Evolutionary conservation across 2,888 invertebrate genomes (phyloP).

Genomic region (Malacosoma neustria): DNA sequence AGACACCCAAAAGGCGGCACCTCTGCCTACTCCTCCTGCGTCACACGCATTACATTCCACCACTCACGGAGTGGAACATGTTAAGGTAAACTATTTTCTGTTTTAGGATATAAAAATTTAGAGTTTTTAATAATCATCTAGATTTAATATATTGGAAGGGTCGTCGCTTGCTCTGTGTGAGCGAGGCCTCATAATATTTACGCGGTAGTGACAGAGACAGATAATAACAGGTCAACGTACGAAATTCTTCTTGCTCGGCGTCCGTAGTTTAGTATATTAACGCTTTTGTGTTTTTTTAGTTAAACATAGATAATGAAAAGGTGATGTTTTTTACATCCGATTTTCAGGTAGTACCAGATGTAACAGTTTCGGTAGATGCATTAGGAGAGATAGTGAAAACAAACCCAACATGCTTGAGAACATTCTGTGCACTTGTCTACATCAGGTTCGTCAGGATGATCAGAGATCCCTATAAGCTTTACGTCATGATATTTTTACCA

Average conservation of each 20-base stretch:
- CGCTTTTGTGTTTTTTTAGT: too few relatives aligned
- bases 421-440: slow-evolving; percentile 79
- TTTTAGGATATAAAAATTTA: too few relatives aligned
- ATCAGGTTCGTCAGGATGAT: slow-evolving; percentile 79
- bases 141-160: too few relatives aligned
- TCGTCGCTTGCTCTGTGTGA: too few relatives aligned
- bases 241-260: too few relatives aligned
- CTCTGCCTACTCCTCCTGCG: slow-evolving; percentile 56
- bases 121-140: too few relatives aligned
- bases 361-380: slow-evolving; percentile 70
- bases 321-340: not conserved
- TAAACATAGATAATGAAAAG: too few relatives aligned
- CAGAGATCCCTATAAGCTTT: slow-evolving; percentile 81
- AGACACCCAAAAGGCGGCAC: slow-evolving; percentile 47
- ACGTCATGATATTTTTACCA: slow-evolving; percentile 83
- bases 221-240: too few relatives aligned
- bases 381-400: slow-evolving; percentile 78
- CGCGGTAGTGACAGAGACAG: too few relatives aligned
- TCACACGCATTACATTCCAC: slow-evolving; percentile 67
- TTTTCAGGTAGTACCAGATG: slow-evolving; percentile 61
- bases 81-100: too few relatives aligned
- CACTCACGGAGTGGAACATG: slow-evolving; percentile 64
- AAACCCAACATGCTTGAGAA: slow-evolving; percentile 76
- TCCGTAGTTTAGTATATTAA: too few relatives aligned
- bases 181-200: too few relatives aligned